Evolutionary conservation across 2,888 invertebrate genomes (phyloP).

Genomic region (Andrena marginata): DNA sequence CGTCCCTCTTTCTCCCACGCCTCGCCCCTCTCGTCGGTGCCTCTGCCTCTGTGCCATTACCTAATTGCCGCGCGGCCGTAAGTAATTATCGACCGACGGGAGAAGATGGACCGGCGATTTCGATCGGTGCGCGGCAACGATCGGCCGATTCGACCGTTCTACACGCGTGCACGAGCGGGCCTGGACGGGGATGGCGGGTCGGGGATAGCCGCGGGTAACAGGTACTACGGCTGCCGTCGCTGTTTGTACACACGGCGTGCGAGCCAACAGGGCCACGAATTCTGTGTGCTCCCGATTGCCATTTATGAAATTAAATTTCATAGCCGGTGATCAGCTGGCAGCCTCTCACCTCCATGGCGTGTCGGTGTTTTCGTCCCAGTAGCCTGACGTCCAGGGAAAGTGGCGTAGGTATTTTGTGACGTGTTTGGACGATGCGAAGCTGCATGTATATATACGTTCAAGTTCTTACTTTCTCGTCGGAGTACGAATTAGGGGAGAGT

Average conservation of each 20-base stretch:
- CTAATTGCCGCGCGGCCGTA: constrained; percentile 67
- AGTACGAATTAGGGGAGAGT: too few relatives aligned
- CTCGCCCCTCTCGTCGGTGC: too few relatives aligned
- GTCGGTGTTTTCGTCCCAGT: not conserved
- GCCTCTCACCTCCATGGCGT: constrained; percentile 10
- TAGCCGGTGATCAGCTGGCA: constrained; percentile 46
- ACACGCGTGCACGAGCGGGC: constrained; percentile 5
- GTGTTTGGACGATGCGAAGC: too few relatives aligned
- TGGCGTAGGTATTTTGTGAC: too few relatives aligned
- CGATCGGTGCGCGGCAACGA: constrained; percentile 31
- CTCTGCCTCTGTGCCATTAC: constrained; percentile 61
- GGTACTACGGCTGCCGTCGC: constrained; percentile 53
- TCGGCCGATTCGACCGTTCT: constrained; percentile 30
- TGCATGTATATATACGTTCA: too few relatives aligned
- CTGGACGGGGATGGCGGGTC: not conserved
- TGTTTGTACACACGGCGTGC: constrained; percentile 64
- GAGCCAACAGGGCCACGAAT: constrained; percentile 47
- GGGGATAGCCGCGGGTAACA: constrained; percentile 50
- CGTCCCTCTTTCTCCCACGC: not conserved
- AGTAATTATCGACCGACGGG: constrained; percentile 65
- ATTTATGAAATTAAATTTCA: constrained; percentile 77
- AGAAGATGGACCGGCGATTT: constrained; percentile 32
- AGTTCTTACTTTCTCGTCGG: too few relatives aligned
- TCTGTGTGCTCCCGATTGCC: constrained; percentile 62
- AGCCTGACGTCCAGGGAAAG: not conserved